Evolutionary conservation across 2,113 vertebrate species (phyloP), one percentile per base, ranked within the genome.

Genomic region (Ictalurus punctatus): DNA sequence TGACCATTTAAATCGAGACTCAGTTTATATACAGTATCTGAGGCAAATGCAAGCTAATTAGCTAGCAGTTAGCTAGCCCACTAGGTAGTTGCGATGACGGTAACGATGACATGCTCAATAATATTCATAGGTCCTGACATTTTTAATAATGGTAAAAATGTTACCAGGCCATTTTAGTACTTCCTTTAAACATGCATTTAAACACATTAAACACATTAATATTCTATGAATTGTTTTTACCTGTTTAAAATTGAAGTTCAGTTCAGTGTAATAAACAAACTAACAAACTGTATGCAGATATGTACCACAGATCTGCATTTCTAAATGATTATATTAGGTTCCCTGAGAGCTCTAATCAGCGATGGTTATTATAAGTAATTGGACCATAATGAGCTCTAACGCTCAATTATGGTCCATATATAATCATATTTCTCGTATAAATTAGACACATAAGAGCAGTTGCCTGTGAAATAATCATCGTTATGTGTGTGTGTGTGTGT

Each of bases 371-470:
- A 4, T 27, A 48, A 27, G n/a, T 61, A 21, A 82, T 5, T 12
- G 9, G 54, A 37, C 21, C 19, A 37, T 37, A 34, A 34, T 81
- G 48, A 1, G n/a, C n/a, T 34, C 4, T 9, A 34, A 81, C 3
- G 17, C 54, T 48, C 44, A 48, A 48, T 48, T 48, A 48, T 56
- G 54, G 2, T 0, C 54, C 16, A 13, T 56, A 56, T 56, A 4
- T 59, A 58, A 81, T 23, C n/a, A 59, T 59, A 59, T 82, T 59
- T 34, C 27, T 37, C 17, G 6, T 2, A 59, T 82, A 10, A 59
- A 81, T 81, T 30, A 34, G 54, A 6, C 6, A 30, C 52, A 34
- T 95, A 96, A 93, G 96, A 96, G 96, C 96, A 94, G 93, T 95
- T 93, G 94, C 93, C 93, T 96, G 95, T 94, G 96, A 95, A 94